phyloP scores from a whole-genome alignment of 2,113 vertebrate species.

The Chionodraco myersi region DNA sequence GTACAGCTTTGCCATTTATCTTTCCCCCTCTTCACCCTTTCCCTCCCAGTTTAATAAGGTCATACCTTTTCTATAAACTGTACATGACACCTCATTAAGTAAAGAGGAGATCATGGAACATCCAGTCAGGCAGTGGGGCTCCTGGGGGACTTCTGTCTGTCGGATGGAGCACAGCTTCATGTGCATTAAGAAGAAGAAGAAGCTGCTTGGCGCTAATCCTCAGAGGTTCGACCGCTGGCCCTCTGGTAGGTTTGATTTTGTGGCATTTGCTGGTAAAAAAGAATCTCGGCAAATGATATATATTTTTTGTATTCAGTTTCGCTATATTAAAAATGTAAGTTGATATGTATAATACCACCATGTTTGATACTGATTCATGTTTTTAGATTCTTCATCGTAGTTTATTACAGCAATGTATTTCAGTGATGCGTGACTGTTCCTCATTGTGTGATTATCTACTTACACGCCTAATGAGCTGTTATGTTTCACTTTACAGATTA shows the following conservation, averaged over 20 bases:
- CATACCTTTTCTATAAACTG: slow-evolving; percentile 78
- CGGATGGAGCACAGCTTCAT: slow-evolving; percentile 26
- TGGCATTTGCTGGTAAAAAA: neutral
- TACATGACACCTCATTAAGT: slow-evolving; percentile 82
- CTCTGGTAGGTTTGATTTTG: neutral
- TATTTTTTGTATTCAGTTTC: neutral
- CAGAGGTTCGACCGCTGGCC: slow-evolving; percentile 1
- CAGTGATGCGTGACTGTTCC: neutral
- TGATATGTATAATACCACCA: neutral
- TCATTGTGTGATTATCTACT: neutral
- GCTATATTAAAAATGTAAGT: neutral
- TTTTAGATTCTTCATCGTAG: too few relatives aligned
- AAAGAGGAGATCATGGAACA: slow-evolving; percentile 47
- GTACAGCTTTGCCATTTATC: slow-evolving; percentile 55
- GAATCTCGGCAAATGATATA: neutral
- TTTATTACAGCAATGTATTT: neutral
- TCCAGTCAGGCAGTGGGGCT: slow-evolving; percentile 33
- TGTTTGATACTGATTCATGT: neutral
- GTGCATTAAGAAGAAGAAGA: slow-evolving; percentile 28
- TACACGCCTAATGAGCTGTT: neutral
- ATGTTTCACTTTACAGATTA: slow-evolving; percentile 15
- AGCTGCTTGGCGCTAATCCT: neutral
- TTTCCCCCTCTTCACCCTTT: slow-evolving; percentile 53
- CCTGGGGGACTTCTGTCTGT: slow-evolving; percentile 39
- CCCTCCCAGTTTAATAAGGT: slow-evolving; percentile 80